Base-by-base conservation (phyloP, 1,140 invertebrate genomes). In the Philotrypesis tridentata region DNA sequence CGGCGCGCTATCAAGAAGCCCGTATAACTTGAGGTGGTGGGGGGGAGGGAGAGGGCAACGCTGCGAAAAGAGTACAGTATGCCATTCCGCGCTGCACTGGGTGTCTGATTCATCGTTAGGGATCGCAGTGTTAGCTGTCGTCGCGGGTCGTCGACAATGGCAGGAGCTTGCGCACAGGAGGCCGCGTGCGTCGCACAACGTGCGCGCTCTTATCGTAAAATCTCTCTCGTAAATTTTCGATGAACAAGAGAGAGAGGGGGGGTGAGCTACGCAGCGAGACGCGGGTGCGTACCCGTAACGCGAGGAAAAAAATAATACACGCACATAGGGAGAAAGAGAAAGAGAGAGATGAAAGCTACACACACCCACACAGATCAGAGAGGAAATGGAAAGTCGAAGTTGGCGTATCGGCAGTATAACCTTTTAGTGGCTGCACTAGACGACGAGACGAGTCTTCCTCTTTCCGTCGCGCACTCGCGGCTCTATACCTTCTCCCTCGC, bases 331-430 rank as follows among this genome's bases (percentile, higher is more conserved):
- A 68, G n/a, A 12, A 63, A 67, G 63, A 37, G 17, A 25, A 43
- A 37, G 31, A 71, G n/a, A 67, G 63, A 43, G 0, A 25, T n/a
- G n/a, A n/a, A n/a, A n/a, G n/a, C n/a, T n/a, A n/a, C n/a, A n/a
- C n/a, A n/a, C n/a, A n/a, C n/a, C n/a, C n/a, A n/a, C n/a, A n/a
- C n/a, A n/a, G n/a, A n/a, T n/a, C 8, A 60, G 48, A 71, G 27
- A 37, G 63, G 60, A 21, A 71, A 27, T 61, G 21, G 8, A 68
- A 78, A 68, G 21, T 71, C 48, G 27, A 65, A 70, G 8, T 40
- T 27, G n/a, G 21, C n/a, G 27, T 68, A 78, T 68, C 21, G 31
- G 27, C 2, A 40, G 27, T 79, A 79, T 71, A 79, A 79, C 77
- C 77, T 79, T 79, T 71, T 79, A 79, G 37, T 8, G 14, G 31